Evolutionary conservation across 2,797 vertebrate genomes (phyloP).

Genomic region (Eulemur coronatus): DNA sequence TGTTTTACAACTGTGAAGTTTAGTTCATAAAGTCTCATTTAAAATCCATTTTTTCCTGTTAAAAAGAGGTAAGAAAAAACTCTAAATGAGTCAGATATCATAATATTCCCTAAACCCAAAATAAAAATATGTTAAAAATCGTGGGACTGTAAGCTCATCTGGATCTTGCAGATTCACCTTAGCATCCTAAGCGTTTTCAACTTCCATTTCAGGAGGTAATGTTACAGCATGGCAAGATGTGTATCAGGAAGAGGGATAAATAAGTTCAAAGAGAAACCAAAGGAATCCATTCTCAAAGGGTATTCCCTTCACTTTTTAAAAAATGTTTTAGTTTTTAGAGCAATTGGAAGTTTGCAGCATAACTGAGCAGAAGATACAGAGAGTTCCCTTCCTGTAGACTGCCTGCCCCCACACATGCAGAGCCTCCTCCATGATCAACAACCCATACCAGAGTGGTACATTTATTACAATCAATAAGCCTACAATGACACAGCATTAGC

Average conservation of each 20-base stretch:
- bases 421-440: not conserved
- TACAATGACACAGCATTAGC: not conserved
- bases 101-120: constrained; percentile 40
- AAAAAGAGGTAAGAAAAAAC: not conserved
- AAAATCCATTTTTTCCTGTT: not conserved
- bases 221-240: not conserved
- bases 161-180: not conserved
- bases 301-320: not conserved
- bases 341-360: not conserved
- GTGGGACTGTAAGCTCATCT: not conserved
- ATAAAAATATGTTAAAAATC: constrained; percentile 38
- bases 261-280: not conserved
- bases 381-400: not conserved
- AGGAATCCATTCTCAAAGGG: not conserved
- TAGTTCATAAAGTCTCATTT: constrained; percentile 31
- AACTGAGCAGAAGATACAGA: not conserved
- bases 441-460: not conserved
- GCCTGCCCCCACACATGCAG: not conserved
- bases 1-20: constrained; percentile 55
- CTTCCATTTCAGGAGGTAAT: not conserved
- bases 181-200: not conserved
- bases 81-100: constrained; percentile 19
- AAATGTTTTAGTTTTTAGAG: not conserved
- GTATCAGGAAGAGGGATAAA: not conserved
- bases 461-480: not conserved